Evolutionary conservation across 1,140 invertebrate species (phyloP).

Genomic region (Drosophila santomea): DNA sequence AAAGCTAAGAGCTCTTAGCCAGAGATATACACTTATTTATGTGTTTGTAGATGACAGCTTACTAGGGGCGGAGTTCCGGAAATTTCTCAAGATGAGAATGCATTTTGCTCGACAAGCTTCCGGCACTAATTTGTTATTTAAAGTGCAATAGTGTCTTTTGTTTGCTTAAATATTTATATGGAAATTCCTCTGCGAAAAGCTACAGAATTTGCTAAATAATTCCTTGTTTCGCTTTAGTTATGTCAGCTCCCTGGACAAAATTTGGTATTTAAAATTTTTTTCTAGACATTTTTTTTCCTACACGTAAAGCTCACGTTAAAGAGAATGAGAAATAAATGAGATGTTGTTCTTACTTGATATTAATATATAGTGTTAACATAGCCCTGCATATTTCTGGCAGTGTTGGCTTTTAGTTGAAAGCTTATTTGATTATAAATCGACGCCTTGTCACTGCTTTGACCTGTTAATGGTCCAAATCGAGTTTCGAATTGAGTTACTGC

Average conservation of each 20-base stretch:
- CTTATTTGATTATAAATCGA: conserved; percentile 65
- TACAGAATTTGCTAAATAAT: neutral
- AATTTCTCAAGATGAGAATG: conserved; percentile 19
- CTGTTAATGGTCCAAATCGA: conserved; percentile 72
- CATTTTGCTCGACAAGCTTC: conserved; percentile 28
- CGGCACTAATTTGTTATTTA: conserved; percentile 14
- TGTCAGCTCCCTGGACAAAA: neutral
- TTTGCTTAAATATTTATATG: conserved; percentile 7
- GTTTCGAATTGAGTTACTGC: conserved; percentile 41
- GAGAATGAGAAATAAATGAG: too few relatives aligned
- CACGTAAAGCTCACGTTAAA: too few relatives aligned
- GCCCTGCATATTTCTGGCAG: neutral
- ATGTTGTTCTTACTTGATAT: neutral
- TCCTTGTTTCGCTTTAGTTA: neutral
- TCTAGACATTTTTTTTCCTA: too few relatives aligned
- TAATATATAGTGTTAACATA: neutral
- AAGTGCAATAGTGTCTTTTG: conserved; percentile 1
- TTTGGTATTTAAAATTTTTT: neutral
- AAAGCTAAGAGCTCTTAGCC: conserved; percentile 54
- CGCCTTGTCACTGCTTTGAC: conserved; percentile 35
- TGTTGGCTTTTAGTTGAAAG: conserved; percentile 69
- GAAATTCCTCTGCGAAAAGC: neutral
- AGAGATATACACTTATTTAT: conserved; percentile 24
- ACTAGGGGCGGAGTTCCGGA: conserved; percentile 6
- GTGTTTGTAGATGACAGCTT: conserved; percentile 18